Percentiles rank a stretch among this genome's conserved stretches.
Conservation (phyloP, 2,888 invertebrate genomes). For the Morpho deidamia region DNA sequence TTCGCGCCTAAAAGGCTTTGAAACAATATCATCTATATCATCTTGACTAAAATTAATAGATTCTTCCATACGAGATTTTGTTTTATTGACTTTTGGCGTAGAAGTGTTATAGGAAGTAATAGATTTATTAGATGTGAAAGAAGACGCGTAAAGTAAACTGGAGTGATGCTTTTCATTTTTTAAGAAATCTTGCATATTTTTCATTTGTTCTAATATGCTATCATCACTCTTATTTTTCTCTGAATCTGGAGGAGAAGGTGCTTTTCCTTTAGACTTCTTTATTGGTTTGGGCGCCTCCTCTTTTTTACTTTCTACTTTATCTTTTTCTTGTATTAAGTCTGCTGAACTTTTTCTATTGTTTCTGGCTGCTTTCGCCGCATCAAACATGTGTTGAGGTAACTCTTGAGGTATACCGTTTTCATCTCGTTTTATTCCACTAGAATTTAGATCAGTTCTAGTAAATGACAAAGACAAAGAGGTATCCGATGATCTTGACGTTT, state of each 20-base stretch:
- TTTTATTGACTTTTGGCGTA: conserved; percentile 68
- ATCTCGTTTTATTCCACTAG: conserved; percentile 79
- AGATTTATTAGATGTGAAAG: conserved; percentile 33
- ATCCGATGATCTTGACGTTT: conserved; percentile 54
- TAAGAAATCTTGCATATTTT: conserved; percentile 59
- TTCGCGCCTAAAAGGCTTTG: conserved; percentile 68
- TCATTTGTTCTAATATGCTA: conserved; percentile 64
- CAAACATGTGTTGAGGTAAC: conserved; percentile 83
- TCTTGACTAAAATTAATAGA: conserved; percentile 69
- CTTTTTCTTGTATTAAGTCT: conserved; percentile 52
- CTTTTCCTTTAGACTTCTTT: conserved; percentile 84
- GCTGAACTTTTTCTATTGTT: conserved; percentile 80
- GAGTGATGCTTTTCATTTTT: conserved; percentile 65
- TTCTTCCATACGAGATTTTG: conserved; percentile 53
- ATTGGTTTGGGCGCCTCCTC: conserved; percentile 55
- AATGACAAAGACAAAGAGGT: conserved; percentile 44
- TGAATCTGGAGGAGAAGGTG: conserved; percentile 83
- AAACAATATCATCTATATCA: conserved; percentile 74
- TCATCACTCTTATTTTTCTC: conserved; percentile 72
- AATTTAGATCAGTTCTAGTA: conserved; percentile 69
- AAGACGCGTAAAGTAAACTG: conserved; percentile 50
- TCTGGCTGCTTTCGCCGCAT: conserved; percentile 84
- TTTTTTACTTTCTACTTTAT: conserved; percentile 48
- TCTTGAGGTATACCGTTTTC: conserved; percentile 82
- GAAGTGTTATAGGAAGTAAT: conserved; percentile 60